A percentile compares a stretch with the other conserved stretches of the same genome.
Conservation (phyloP, 2,797 vertebrate genomes). For the Alauda arvensis region DNA sequence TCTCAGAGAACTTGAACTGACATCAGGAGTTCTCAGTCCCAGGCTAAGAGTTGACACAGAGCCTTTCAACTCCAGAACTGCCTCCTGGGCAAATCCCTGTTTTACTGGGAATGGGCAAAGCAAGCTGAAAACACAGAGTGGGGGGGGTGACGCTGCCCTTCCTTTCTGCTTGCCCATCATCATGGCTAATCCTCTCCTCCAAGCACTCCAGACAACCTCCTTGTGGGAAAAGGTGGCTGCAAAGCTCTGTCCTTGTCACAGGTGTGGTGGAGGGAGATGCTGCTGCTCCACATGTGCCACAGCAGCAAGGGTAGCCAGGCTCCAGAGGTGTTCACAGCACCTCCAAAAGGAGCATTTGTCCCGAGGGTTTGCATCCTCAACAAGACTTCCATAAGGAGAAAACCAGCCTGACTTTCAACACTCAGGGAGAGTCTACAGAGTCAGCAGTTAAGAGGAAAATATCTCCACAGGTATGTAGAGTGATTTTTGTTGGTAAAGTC, state of each 20-base stretch:
- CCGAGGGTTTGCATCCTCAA: neutral
- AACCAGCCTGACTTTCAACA: neutral
- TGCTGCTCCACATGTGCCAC: rapidly evolving
- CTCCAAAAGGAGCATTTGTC: neutral
- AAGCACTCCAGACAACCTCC: neutral
- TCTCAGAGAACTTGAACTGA: neutral
- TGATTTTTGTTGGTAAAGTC: neutral
- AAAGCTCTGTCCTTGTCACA: neutral
- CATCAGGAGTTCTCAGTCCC: neutral
- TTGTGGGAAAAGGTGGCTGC: neutral
- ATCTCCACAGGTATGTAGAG: neutral
- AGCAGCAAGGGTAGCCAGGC: rapidly evolving
- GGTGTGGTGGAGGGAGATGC: rapidly evolving
- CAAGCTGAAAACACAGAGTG: neutral
- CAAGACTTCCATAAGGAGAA: neutral
- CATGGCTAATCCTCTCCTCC: neutral
- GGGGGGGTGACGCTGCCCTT: neutral
- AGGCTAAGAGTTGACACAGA: neutral
- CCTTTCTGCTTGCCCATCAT: neutral
- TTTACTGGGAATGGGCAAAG: neutral
- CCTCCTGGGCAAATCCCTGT: neutral
- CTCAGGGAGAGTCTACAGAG: neutral
- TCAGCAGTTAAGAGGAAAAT: neutral
- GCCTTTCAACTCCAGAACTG: neutral
- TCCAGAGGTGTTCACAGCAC: neutral